phyloP scores from a whole-genome alignment of 2,888 invertebrate species.

The Drosophila suboccidentalis region DNA sequence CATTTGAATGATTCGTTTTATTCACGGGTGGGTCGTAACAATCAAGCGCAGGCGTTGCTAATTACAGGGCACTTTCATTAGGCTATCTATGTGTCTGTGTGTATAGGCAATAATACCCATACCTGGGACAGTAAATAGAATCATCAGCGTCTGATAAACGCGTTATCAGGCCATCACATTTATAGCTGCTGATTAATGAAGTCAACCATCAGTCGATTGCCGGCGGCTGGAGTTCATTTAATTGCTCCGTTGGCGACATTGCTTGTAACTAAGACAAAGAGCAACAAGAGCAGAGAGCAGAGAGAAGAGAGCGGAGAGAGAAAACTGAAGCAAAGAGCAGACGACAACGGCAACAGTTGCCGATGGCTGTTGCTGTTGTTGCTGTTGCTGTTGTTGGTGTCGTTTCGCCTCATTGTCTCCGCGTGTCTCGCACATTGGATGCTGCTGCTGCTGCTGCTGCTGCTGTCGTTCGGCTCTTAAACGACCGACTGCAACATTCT shows the following conservation, averaged over 20 bases:
- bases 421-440: conserved; percentile 28
- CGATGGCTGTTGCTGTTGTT: conserved; percentile 47
- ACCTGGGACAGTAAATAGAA: conserved; percentile 70
- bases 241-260: conserved; percentile 70
- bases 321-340: conserved; percentile 46
- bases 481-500: conserved; percentile 82
- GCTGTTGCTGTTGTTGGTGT: conserved; percentile 18
- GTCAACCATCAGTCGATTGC: conserved; percentile 53
- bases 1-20: conserved; percentile 4
- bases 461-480: conserved; percentile 71
- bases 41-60: conserved; percentile 57
- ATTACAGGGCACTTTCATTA: conserved; percentile 65
- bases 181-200: conserved; percentile 78
- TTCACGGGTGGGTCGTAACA: conserved; percentile 16
- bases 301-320: neutral
- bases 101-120: conserved; percentile 29
- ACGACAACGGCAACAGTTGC: conserved; percentile 24
- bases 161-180: conserved; percentile 78
- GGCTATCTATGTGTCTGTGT: conserved; percentile 43
- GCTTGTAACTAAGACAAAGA: conserved; percentile 64
- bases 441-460: conserved; percentile 19
- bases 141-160: conserved; percentile 73
- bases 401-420: conserved; percentile 61
- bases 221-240: conserved; percentile 74
- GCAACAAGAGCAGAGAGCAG: conserved; percentile 4